Base-by-base conservation (phyloP, 2,888 invertebrate genomes). In the Ommatoiulus sabulosus region DNA sequence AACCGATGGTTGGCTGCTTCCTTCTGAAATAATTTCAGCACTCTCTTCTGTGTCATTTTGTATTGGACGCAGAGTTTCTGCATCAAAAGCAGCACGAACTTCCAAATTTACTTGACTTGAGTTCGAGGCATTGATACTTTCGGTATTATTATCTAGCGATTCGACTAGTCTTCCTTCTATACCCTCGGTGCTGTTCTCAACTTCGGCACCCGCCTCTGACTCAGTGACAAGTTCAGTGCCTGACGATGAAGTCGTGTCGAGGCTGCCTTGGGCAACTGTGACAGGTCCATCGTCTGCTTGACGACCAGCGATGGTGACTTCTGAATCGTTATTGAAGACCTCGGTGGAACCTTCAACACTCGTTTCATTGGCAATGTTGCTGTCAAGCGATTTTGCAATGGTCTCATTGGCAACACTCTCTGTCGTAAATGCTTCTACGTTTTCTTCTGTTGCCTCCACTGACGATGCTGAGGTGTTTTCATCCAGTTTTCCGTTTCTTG, bases 281-380 rank as follows among this genome's bases (percentile, higher is more conserved):
- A 10, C 8, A 24, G 72, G 24, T 10, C 24, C 72, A 72, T 8
- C 24, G 24, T 72, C 72, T 24, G 24, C 8, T 24, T 72, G 72
- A 24, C 72, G 72, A 72, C 72, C 72, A 24, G 72, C 24, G 24
- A 72, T 72, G 72, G 72, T 24, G 72, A 72, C 72, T 72, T 72
- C 72, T 6, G 72, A 72, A 72, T 3, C 72, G 24, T 72, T 72
- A 12, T 12, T 24, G 24, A 24, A 7, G 24, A 10, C 24, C 24
- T 72, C 24, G 7, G 72, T 72, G 72, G 72, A n/a, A 24, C 24
- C 72, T 72, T 72, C 72, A 10, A 12, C 24, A 2, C 0, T 24
- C 24, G 72, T 72, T 8, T 72, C 72, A 72, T 72, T 72, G 10
- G n/a, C 24, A 0, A 72, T 24, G 72, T 72, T 72, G 20, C 24